Conservation (phyloP, 1,140 invertebrate genomes). For the Heterodera carotae region DNA sequence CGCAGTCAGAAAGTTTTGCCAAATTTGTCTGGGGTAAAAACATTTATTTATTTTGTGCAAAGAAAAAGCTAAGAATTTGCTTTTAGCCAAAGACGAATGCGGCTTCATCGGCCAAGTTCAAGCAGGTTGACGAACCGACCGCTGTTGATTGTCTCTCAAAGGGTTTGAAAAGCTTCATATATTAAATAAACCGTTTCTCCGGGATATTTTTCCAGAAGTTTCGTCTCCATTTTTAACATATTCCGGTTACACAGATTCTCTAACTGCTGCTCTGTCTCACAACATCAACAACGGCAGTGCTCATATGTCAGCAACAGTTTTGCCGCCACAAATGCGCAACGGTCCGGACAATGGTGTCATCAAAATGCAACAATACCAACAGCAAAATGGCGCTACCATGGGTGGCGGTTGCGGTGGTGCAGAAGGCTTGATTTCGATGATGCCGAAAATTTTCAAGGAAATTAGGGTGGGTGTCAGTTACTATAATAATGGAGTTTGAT, state of each 20-base stretch:
- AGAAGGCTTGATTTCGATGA: too few species aligned
- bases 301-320: not conserved
- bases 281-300: too few species aligned
- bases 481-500: too few species aligned
- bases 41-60: too few species aligned
- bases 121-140: not conserved
- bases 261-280: too few species aligned
- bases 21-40: not conserved
- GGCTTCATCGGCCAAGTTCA: not conserved
- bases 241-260: too few species aligned
- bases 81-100: not conserved
- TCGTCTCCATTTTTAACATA: too few species aligned
- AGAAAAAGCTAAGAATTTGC: too few species aligned
- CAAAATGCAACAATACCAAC: not conserved
- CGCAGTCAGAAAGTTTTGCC: not conserved
- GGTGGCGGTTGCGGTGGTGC: not conserved
- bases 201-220: too few species aligned
- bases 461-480: too few species aligned
- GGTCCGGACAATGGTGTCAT: not conserved
- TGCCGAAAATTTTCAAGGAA: constrained; percentile 31
- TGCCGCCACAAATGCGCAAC: not conserved
- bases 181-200: not conserved
- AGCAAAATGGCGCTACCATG: not conserved
- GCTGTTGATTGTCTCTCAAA: not conserved
- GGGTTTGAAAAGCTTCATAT: not conserved